A percentile compares a stretch with the other conserved stretches of the same genome.
phyloP scores from a whole-genome alignment of 1,140 invertebrate species.

The Neodiprion virginianus region DNA sequence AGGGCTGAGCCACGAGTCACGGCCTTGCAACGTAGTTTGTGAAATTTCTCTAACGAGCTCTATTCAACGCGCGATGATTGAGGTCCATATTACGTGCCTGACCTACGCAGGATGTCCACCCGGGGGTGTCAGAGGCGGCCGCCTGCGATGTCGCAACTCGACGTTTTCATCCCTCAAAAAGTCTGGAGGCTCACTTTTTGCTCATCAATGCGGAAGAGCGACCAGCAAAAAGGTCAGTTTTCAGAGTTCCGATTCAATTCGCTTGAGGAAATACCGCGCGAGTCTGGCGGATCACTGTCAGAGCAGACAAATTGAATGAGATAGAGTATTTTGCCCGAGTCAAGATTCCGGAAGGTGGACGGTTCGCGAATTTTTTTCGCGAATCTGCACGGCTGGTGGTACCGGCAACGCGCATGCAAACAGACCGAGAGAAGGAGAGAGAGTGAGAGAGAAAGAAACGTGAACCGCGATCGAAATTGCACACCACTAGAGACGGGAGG shows the following conservation, averaged over 20 bases:
- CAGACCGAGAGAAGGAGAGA: neutral
- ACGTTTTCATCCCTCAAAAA: no score
- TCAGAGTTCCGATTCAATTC: neutral
- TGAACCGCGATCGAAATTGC: neutral
- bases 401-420: neutral
- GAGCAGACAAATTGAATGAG: neutral
- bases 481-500: neutral
- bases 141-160: neutral
- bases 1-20: no score
- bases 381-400: neutral
- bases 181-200: no score
- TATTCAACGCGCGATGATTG: neutral
- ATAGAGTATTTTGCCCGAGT: neutral
- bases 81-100: conserved; percentile 7
- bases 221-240: no score
- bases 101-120: neutral
- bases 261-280: neutral
- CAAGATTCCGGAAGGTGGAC: neutral
- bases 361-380: neutral
- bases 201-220: no score
- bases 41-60: conserved; percentile 4
- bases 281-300: neutral
- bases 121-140: neutral
- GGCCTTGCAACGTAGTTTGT: neutral
- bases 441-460: neutral